phyloP scores from a whole-genome alignment of 2,113 vertebrate species.

The Dasypus novemcinctus region DNA sequence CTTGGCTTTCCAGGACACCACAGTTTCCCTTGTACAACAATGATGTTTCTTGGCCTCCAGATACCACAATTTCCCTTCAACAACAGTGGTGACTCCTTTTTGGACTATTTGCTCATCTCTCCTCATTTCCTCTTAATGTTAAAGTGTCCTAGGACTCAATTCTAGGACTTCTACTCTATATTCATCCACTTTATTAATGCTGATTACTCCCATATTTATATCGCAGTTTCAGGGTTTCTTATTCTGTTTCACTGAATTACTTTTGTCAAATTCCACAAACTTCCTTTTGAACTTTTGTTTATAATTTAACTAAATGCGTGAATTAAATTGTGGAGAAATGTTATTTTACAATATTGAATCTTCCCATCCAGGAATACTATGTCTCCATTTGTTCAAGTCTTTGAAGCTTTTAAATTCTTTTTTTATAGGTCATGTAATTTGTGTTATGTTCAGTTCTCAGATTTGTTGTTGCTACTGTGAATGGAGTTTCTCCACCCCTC shows the following conservation, averaged over 20 bases:
- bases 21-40: not conserved
- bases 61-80: not conserved
- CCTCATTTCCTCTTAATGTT: not conserved
- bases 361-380: not conserved
- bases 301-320: not conserved
- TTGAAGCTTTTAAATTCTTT: not conserved
- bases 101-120: not conserved
- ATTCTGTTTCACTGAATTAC: not conserved
- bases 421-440: not conserved
- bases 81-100: not conserved
- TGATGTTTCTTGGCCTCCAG: not conserved
- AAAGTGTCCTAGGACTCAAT: not conserved
- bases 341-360: not conserved
- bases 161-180: not conserved
- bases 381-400: not conserved
- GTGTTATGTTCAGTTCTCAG: not conserved
- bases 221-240: not conserved
- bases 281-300: not conserved
- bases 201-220: not conserved
- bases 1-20: not conserved
- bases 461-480: not conserved
- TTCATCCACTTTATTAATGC: not conserved
- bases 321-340: not conserved
- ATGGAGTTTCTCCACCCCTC: not conserved
- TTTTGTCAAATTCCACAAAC: not conserved